Conservation (phyloP, 2,113 vertebrate genomes). For the Mugil cephalus region DNA sequence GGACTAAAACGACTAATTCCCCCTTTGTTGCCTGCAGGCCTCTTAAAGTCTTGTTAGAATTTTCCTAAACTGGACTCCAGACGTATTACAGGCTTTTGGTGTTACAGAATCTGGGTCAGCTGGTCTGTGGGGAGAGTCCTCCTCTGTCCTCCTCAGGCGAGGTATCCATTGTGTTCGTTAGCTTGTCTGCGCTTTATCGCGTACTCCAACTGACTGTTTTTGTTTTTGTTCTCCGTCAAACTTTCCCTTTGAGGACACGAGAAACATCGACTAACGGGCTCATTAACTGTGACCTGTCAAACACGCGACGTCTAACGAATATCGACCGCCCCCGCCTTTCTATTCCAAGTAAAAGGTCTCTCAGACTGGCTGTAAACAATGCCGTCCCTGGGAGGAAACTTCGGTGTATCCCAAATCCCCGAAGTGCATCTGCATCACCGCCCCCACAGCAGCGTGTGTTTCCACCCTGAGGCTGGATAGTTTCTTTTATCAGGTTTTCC, state of each 20-base stretch:
- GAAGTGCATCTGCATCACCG: slow-evolving; percentile 23
- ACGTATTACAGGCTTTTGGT: slow-evolving; percentile 14
- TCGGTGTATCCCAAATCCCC: slow-evolving; percentile 67
- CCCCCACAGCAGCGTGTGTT: slow-evolving; percentile 61
- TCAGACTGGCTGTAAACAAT: slow-evolving; percentile 50
- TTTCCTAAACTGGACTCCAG: slow-evolving; percentile 1
- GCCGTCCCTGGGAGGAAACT: slow-evolving; percentile 43
- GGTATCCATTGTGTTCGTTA: neutral
- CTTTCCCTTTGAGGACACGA: neutral
- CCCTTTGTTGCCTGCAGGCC: neutral
- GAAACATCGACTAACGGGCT: neutral
- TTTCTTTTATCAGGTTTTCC: slow-evolving; percentile 65
- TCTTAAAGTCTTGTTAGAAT: slow-evolving; percentile 4
- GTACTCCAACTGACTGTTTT: neutral
- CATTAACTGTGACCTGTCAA: slow-evolving; percentile 17
- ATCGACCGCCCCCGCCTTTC: slow-evolving; percentile 2
- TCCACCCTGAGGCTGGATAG: slow-evolving; percentile 47
- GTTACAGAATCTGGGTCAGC: slow-evolving; percentile 2
- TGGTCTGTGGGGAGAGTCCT: slow-evolving; percentile 25
- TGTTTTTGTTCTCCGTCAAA: neutral
- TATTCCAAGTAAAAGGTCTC: slow-evolving; percentile 45
- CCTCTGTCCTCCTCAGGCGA: neutral
- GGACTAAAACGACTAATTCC: neutral
- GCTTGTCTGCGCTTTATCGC: slow-evolving; percentile 1
- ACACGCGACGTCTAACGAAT: slow-evolving; percentile 23